These are phyloP conservation scores for Microcebus ravelobensis DNA, from an alignment of 2,113 vertebrate species.

Conservation along the genomic window DNA sequence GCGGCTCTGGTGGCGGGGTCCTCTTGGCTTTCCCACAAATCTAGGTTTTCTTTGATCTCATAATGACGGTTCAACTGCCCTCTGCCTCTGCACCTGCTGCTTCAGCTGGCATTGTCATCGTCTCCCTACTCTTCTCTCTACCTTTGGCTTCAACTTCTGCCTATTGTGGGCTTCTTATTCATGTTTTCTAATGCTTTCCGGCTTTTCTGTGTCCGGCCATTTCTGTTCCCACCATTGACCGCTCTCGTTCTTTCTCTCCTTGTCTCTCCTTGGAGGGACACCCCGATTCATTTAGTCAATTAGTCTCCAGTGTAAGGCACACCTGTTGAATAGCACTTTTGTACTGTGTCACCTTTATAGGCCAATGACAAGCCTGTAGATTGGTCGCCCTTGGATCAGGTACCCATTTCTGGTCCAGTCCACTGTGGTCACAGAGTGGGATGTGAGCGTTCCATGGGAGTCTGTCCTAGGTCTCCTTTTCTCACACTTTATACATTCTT, in stretches of 20 bases:
- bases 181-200: background rate
- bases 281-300: background rate
- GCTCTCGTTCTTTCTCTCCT: background rate
- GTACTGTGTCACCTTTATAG: no score
- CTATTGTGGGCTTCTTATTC: background rate
- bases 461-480: background rate
- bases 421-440: background rate
- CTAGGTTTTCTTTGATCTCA: background rate
- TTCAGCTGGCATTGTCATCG: accelerated
- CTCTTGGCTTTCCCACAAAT: accelerated
- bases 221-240: background rate
- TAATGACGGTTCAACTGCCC: no score
- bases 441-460: background rate
- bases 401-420: background rate
- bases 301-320: background rate
- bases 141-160: background rate
- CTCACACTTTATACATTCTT: background rate
- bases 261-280: background rate
- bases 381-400: background rate
- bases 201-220: background rate
- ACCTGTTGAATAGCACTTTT: background rate
- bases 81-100: background rate
- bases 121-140: background rate
- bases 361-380: background rate
- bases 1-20: accelerated